Evolutionary conservation across 2,113 vertebrate species (phyloP).

Genomic region (Alouatta palliata): DNA sequence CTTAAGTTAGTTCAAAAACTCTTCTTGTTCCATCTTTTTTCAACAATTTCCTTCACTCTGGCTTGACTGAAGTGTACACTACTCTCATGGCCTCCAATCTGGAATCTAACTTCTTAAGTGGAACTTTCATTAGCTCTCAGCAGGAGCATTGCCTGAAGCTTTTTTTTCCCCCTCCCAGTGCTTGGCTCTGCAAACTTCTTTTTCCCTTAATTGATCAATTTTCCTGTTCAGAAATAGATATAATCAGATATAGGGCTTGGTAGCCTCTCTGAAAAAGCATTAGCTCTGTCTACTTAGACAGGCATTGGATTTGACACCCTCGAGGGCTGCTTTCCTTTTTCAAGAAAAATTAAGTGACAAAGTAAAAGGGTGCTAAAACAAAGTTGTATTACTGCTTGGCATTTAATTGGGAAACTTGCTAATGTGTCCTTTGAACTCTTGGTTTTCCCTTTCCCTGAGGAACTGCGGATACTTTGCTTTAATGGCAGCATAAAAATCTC

Average conservation of each 20-base stretch:
- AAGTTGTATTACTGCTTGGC: slow-evolving; percentile 63
- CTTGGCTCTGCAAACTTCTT: slow-evolving; percentile 49
- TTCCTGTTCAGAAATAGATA: slow-evolving; percentile 77
- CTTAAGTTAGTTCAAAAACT: background rate
- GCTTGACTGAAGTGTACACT: background rate
- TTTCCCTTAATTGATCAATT: slow-evolving; percentile 76
- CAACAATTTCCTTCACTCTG: background rate
- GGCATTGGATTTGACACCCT: slow-evolving; percentile 49
- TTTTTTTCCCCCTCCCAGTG: background rate
- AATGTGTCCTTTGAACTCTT: slow-evolving; percentile 80
- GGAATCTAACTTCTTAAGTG: slow-evolving; percentile 43
- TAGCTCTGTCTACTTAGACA: slow-evolving; percentile 62
- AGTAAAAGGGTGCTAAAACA: slow-evolving; percentile 71
- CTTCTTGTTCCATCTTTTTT: background rate
- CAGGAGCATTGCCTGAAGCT: slow-evolving; percentile 2
- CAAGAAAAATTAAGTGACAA: slow-evolving; percentile 77
- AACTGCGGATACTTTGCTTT: slow-evolving; percentile 71
- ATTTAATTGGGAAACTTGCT: slow-evolving; percentile 80
- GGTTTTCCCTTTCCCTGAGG: slow-evolving; percentile 67
- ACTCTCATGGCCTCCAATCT: slow-evolving; percentile 22
- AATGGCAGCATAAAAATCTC: slow-evolving; percentile 78
- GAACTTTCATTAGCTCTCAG: slow-evolving; percentile 56
- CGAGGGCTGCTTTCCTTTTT: slow-evolving; percentile 59
- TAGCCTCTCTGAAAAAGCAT: slow-evolving; percentile 70
- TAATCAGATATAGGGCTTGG: slow-evolving; percentile 69